Evolutionary conservation across 2,113 vertebrate species (phyloP).

Genomic region (Leiothrix lutea): DNA sequence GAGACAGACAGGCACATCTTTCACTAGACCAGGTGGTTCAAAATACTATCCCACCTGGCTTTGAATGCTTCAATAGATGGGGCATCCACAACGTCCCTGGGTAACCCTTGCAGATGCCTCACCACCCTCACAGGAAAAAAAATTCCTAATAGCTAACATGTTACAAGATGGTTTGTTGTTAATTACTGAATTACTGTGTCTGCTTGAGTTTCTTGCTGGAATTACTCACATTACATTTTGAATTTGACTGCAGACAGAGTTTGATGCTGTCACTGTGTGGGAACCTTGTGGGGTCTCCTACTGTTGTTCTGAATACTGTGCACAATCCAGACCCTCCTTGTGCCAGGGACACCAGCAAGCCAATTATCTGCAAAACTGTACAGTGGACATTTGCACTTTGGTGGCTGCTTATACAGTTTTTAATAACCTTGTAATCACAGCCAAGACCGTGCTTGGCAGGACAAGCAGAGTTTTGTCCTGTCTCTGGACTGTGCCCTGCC

Average conservation of each 20-base stretch:
- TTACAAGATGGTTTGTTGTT: not conserved
- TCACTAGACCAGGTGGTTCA: not conserved
- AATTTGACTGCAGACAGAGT: not conserved
- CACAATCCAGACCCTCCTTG: not conserved
- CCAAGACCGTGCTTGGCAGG: constrained; percentile 13
- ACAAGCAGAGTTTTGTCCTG: not conserved
- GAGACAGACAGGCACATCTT: not conserved
- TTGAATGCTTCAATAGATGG: not conserved
- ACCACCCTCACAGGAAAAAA: not conserved
- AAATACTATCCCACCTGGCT: not conserved
- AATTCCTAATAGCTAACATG: no score
- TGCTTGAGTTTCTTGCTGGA: not conserved
- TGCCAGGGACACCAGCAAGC: not conserved
- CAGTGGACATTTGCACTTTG: not conserved
- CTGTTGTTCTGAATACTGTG: not conserved
- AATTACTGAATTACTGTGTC: not conserved
- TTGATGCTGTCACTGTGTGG: not conserved
- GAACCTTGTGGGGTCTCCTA: not conserved
- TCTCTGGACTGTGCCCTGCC: not conserved
- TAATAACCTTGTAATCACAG: constrained; percentile 29
- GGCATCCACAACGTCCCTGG: not conserved
- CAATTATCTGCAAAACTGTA: not conserved
- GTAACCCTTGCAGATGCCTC: not conserved
- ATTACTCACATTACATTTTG: not conserved
- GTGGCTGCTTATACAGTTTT: not conserved